Evolutionary conservation across 1,140 invertebrate genomes (phyloP), one percentile per base, ranked within the genome.

Genomic region (Latrodectus geometricus): DNA sequence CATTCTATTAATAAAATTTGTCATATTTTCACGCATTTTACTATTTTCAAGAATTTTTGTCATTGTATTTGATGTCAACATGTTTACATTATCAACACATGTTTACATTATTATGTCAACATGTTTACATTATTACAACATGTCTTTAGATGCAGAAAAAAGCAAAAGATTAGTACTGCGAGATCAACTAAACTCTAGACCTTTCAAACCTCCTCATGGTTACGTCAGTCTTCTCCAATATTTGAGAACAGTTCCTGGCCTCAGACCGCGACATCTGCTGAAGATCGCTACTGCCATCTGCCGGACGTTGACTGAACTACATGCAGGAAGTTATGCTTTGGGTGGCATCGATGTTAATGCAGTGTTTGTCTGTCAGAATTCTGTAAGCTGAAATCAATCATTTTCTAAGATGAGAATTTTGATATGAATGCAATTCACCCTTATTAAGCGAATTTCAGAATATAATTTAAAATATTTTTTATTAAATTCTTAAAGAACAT

Each of bases 291-390:
- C 70, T 65, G 88, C 81, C 12, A 56, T 90, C 11, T 89, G 89
- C 81, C 75, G 88, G 35, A 76, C 76, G 9, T 50, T 90, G 0
- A 79, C 88, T 20, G 89, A 90, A 61, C 70, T 90, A 7, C 90
- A 90, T 66, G 70, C 61, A 15, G 79, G 20, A 17, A 88, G 89
- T 66, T 89, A 88, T 23, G 87, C 89, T 20, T 50, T 90, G 11
- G 89, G 89, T 65, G 88, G 89, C 15, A 88, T 90, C 21, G 80
- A 87, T 52, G 87, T 89, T 14, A 88, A 90, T 73, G 88, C 88
- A 81, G 88, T 90, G 14, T 90, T 90, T 35, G 89, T 90, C 7
- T 80, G 88, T 56, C 84, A 72, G 48, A 12, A 11, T 8, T n/a
- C 61, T 11, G 83, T 86, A 70, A 84, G 50, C 70, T 50, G 69